These are phyloP conservation scores for Scaeva pyrastri DNA, from an alignment of 2,888 invertebrate genomes.

Conservation along the genomic window DNA sequence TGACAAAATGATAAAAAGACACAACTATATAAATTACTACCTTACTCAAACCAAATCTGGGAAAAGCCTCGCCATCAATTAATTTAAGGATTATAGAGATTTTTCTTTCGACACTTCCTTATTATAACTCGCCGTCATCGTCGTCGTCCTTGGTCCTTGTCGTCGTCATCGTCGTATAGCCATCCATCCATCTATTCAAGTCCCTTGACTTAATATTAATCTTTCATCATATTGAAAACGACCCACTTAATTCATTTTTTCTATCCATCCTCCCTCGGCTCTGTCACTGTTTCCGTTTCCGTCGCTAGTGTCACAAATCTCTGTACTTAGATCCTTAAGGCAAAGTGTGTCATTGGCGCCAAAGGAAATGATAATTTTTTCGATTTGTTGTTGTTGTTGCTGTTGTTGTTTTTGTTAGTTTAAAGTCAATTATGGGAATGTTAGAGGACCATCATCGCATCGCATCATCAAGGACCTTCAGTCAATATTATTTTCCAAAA, in stretches of 20 bases:
- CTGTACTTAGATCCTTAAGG: conserved; percentile 7
- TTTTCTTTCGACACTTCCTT: background rate
- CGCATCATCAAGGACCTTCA: background rate
- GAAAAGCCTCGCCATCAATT: conserved; percentile 13
- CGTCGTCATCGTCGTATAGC: background rate
- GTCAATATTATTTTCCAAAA: conserved; percentile 50
- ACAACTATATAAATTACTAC: background rate
- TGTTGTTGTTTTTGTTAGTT: background rate
- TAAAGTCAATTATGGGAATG: background rate
- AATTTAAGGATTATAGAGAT: conserved; percentile 34
- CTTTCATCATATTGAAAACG: conserved; percentile 58
- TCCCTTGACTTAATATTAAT: conserved; percentile 52
- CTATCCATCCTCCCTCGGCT: background rate
- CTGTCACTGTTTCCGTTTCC: conserved; percentile 25
- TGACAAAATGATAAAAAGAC: background rate
- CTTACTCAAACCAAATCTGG: background rate
- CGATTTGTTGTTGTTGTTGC: background rate
- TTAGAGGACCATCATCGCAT: no score
- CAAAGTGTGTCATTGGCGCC: conserved; percentile 14
- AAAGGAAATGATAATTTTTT: conserved; percentile 2
- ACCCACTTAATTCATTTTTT: conserved; percentile 49
- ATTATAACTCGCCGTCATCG: background rate
- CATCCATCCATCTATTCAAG: background rate
- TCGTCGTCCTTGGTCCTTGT: no score
- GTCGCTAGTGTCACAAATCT: no score